Percentiles rank a stretch among this genome's conserved stretches.
phyloP scores from a whole-genome alignment of 2,113 vertebrate genomes.

The Notechis scutatus region DNA sequence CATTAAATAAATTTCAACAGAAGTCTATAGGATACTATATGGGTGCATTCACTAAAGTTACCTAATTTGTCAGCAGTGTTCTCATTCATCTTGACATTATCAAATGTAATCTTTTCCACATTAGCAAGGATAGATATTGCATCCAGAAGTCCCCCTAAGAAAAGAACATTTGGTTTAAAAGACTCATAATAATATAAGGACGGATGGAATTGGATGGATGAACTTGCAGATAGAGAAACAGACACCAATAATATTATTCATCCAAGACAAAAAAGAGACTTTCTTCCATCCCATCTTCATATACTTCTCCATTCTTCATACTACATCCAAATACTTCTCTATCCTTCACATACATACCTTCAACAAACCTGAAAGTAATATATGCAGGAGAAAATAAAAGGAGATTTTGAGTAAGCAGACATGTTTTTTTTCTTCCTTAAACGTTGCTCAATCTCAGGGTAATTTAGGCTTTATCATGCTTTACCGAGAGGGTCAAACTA shows the following conservation, averaged over 20 bases:
- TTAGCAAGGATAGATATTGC: slow-evolving; percentile 53
- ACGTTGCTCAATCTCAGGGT: not conserved
- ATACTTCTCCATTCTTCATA: not conserved
- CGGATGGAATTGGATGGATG: not conserved
- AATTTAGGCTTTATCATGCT: not conserved
- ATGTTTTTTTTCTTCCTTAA: not conserved
- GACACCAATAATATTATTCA: not conserved
- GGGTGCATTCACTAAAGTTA: slow-evolving; percentile 16
- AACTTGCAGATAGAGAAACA: not conserved
- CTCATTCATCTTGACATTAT: slow-evolving; percentile 51
- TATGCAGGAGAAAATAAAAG: not conserved
- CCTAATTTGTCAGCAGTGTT: slow-evolving; percentile 47
- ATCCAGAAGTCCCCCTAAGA: slow-evolving; percentile 51
- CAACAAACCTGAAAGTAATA: not conserved
- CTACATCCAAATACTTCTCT: not conserved
- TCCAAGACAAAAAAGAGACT: not conserved
- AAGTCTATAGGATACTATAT: not conserved
- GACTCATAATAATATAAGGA: not conserved
- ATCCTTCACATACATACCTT: not conserved
- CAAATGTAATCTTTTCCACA: slow-evolving; percentile 46
- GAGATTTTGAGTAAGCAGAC: not conserved
- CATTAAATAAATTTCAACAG: not conserved
- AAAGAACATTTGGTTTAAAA: not conserved
- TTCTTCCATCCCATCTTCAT: not conserved
- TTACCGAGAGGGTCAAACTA: not conserved